A percentile compares a stretch with the other conserved stretches of the same genome.
Evolutionary conservation across 2,888 invertebrate genomes (phyloP).

Genomic region (Ypsolopha scabrella): DNA sequence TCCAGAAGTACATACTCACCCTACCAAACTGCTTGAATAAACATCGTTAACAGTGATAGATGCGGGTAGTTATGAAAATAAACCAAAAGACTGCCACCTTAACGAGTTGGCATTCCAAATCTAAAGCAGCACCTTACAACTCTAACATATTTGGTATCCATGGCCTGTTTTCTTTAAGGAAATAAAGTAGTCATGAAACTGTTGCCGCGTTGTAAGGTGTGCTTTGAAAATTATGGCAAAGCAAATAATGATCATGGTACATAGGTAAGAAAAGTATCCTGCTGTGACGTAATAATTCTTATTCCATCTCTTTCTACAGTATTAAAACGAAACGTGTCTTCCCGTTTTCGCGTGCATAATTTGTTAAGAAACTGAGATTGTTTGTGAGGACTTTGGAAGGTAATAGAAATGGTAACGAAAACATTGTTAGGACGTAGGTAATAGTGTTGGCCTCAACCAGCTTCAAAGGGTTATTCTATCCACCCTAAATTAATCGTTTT

Average conservation of each 20-base stretch:
- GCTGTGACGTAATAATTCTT: constrained; percentile 66
- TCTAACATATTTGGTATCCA: too few relatives aligned
- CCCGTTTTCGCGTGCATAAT: constrained; percentile 57
- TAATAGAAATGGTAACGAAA: constrained; percentile 17
- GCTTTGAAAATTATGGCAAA: too few relatives aligned
- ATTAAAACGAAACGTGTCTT: constrained; percentile 45
- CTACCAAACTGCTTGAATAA: constrained; percentile 58
- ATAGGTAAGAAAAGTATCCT: constrained; percentile 44
- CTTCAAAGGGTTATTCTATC: not conserved
- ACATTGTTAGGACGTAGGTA: not conserved
- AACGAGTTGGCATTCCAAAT: constrained; percentile 42
- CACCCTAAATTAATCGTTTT: not conserved
- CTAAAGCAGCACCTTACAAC: too few relatives aligned
- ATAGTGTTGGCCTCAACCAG: too few relatives aligned
- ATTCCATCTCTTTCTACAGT: constrained; percentile 57
- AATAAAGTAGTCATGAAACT: too few relatives aligned
- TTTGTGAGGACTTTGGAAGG: constrained; percentile 19
- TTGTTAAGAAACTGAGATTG: constrained; percentile 60
- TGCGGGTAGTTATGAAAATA: constrained; percentile 67
- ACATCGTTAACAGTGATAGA: constrained; percentile 71
- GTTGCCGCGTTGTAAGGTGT: too few relatives aligned
- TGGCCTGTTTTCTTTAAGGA: too few relatives aligned
- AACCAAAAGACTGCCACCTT: constrained; percentile 53
- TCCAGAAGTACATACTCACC: constrained; percentile 23
- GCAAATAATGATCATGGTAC: constrained; percentile 24